These are phyloP conservation scores for Brachystomella parvula DNA, from an alignment of 1,140 invertebrate species.

Conservation along the genomic window DNA sequence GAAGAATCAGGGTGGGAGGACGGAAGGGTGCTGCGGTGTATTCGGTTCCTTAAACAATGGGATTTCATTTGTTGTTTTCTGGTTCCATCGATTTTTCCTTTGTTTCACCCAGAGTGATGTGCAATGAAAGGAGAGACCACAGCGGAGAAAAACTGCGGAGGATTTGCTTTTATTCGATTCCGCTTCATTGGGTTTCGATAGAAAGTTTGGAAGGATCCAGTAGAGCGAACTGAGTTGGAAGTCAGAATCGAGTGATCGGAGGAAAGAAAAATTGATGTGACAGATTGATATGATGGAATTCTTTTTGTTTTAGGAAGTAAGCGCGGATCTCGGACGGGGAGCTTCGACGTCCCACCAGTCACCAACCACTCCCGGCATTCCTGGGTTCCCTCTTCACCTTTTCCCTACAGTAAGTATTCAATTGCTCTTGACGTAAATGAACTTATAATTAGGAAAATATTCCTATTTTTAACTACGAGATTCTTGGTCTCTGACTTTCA, in stretches of 20 bases:
- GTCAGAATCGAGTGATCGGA: background rate
- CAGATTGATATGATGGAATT: background rate
- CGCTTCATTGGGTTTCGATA: background rate
- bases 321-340: slow-evolving; percentile 35
- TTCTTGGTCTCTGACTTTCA: no score
- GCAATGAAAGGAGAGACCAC: background rate
- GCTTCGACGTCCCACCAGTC: slow-evolving; percentile 35
- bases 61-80: background rate
- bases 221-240: background rate
- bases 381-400: slow-evolving; percentile 36
- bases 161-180: background rate
- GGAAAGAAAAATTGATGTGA: background rate
- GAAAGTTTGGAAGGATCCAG: background rate
- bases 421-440: slow-evolving; percentile 9
- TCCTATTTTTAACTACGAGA: background rate
- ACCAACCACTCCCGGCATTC: slow-evolving; percentile 35
- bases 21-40: slow-evolving; percentile 6
- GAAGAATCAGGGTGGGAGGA: slow-evolving; percentile 1
- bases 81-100: slow-evolving; percentile 7
- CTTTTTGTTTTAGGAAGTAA: slow-evolving; percentile 33
- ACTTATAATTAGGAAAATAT: background rate
- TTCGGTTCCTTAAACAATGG: no score
- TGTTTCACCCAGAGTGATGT: background rate
- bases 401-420: slow-evolving; percentile 36
- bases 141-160: background rate